phyloP scores from a whole-genome alignment of 2,888 invertebrate genomes.

The Xiphydria camelus region DNA sequence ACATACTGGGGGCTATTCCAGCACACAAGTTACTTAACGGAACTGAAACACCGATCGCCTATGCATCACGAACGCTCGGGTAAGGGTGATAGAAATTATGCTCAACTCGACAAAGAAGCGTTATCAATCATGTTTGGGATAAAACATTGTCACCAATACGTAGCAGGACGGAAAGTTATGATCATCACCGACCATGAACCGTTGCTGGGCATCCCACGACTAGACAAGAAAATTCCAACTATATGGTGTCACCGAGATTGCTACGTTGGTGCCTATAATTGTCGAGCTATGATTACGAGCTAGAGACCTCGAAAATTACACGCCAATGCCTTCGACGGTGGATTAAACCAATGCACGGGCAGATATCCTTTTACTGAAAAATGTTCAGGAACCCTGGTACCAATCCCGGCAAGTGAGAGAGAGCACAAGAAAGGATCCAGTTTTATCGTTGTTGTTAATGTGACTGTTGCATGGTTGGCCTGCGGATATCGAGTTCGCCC shows the following conservation, averaged over 20 bases:
- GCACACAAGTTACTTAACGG: no score
- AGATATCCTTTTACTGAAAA: slow-evolving; percentile 2
- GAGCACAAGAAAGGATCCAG: slow-evolving; percentile 1
- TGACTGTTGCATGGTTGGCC: neutral
- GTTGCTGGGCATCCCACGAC: slow-evolving; percentile 13
- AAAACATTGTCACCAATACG: slow-evolving; percentile 16
- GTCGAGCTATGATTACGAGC: slow-evolving; percentile 12
- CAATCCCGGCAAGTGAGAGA: neutral
- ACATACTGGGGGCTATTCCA: slow-evolving; percentile 35
- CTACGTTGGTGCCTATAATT: slow-evolving; percentile 10
- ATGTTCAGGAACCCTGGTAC: neutral
- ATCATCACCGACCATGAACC: slow-evolving; percentile 21
- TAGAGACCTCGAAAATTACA: slow-evolving; percentile 9
- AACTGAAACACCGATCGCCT: no score
- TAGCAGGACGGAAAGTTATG: slow-evolving; percentile 15
- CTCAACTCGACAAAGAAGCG: slow-evolving; percentile 23
- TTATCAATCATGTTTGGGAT: slow-evolving; percentile 14
- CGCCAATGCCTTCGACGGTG: slow-evolving; percentile 6
- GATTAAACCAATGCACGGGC: slow-evolving; percentile 1
- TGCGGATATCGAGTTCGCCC: slow-evolving; percentile 8
- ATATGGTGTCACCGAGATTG: slow-evolving; percentile 16
- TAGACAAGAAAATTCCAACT: slow-evolving; percentile 11
- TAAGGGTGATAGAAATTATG: no score
- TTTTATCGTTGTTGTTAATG: neutral
- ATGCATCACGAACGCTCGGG: no score